Evolutionary conservation across 2,888 invertebrate genomes (phyloP).

Genomic region (Cyclophora punctaria): DNA sequence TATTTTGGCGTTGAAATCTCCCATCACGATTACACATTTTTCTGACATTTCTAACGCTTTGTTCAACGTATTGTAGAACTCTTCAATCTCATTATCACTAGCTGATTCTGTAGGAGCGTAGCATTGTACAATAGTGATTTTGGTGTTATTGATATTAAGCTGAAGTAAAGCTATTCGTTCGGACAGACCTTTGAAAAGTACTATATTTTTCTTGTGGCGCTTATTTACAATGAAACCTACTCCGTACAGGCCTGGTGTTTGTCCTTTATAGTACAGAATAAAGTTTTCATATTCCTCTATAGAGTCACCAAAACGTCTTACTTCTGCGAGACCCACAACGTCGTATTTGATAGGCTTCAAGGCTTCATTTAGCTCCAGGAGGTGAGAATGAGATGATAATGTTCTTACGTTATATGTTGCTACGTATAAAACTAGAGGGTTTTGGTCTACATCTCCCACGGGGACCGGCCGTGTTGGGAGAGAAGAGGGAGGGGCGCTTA

Average conservation of each 20-base stretch:
- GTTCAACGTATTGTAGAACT: not conserved
- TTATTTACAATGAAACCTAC: conserved; percentile 3
- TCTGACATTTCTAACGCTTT: not conserved
- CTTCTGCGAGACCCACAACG: not conserved
- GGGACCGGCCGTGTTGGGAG: conserved; percentile 12
- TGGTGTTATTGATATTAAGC: not conserved
- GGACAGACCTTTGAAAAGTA: not conserved
- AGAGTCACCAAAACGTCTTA: not conserved
- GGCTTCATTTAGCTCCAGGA: not conserved
- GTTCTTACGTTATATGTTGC: conserved; percentile 5
- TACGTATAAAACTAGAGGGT: conserved; percentile 9
- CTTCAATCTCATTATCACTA: not conserved
- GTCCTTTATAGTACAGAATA: conserved; percentile 2
- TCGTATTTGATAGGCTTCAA: not conserved
- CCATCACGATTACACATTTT: not conserved
- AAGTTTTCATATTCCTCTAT: not conserved
- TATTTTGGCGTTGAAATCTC: not conserved
- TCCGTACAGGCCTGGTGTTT: conserved; percentile 1
- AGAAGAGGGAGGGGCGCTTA: too few species aligned
- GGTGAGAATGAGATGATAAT: not conserved
- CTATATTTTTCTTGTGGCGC: not conserved
- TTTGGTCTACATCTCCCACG: conserved; percentile 12
- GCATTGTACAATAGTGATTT: not conserved
- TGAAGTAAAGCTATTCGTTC: conserved; percentile 2
- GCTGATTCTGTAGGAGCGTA: not conserved